Evolutionary conservation across 2,797 vertebrate species (phyloP).

Genomic region (Knipowitschia caucasica): DNA sequence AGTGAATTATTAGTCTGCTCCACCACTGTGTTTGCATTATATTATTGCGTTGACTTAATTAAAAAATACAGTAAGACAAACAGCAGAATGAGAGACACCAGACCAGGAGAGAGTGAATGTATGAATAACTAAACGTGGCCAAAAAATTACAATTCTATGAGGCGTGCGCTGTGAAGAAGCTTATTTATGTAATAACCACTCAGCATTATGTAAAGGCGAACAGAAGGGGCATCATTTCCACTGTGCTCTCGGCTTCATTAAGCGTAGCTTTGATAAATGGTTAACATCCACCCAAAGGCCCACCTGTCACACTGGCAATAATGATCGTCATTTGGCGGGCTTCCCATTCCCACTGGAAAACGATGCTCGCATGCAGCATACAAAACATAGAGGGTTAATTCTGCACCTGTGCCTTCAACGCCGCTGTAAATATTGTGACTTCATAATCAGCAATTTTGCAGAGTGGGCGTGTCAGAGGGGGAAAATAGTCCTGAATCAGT

Average conservation of each 20-base stretch:
- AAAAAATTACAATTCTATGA: too few relatives aligned
- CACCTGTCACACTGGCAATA: constrained; percentile 71
- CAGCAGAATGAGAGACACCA: too few relatives aligned
- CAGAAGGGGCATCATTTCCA: constrained; percentile 69
- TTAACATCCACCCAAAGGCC: constrained; percentile 59
- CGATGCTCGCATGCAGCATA: constrained; percentile 26
- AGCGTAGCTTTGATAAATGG: constrained; percentile 76
- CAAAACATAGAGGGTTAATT: constrained; percentile 48
- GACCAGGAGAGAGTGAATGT: too few relatives aligned
- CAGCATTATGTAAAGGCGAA: constrained; percentile 53
- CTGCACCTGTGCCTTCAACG: constrained; percentile 39
- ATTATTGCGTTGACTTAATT: too few relatives aligned
- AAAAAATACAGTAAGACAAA: too few relatives aligned
- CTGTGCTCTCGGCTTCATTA: constrained; percentile 65
- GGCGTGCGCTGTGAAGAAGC: too few relatives aligned
- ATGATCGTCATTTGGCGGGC: constrained; percentile 58
- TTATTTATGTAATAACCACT: constrained; percentile 37
- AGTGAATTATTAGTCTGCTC: too few relatives aligned
- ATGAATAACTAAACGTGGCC: too few relatives aligned
- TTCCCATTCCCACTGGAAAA: constrained; percentile 19
- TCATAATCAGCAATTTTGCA: constrained; percentile 63
- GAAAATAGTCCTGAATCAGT: constrained; percentile 52
- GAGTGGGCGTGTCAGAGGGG: constrained; percentile 36
- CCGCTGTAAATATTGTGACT: constrained; percentile 65
- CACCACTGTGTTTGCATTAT: too few relatives aligned